A percentile compares a stretch with the other conserved stretches of the same genome.
These are phyloP conservation scores for Xenopus petersii DNA, from an alignment of 2,797 vertebrate species.

Conservation along the genomic window DNA sequence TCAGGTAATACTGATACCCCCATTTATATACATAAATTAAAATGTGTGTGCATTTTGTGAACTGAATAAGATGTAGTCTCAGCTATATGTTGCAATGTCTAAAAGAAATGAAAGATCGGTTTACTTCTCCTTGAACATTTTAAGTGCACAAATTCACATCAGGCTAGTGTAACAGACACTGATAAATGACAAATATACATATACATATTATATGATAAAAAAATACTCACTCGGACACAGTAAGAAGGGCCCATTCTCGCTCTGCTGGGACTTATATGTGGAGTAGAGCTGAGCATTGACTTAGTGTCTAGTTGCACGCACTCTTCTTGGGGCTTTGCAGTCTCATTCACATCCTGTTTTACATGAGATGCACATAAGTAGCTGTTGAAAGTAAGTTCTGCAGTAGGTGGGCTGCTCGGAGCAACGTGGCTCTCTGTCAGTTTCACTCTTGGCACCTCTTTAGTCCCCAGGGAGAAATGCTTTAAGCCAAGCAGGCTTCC, in stretches of 20 bases:
- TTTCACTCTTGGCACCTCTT: constrained; percentile 67
- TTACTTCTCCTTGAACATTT: too few species aligned
- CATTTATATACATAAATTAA: too few species aligned
- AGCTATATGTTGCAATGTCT: too few species aligned
- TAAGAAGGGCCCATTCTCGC: constrained; percentile 63
- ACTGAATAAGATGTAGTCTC: too few species aligned
- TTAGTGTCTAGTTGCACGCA: constrained; percentile 30
- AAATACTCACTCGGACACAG: constrained; percentile 67
- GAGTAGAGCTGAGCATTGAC: constrained; percentile 33
- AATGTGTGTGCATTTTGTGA: too few species aligned
- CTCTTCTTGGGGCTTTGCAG: constrained; percentile 1
- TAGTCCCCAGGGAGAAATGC: constrained; percentile 69
- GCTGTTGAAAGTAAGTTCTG: constrained; percentile 55
- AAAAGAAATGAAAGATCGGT: too few species aligned
- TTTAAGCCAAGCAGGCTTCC: constrained; percentile 67
- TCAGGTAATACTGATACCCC: too few species aligned
- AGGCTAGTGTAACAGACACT: not conserved
- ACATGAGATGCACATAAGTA: constrained; percentile 56
- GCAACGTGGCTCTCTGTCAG: constrained; percentile 58
- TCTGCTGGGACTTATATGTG: constrained; percentile 48
- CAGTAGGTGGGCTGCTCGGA: constrained; percentile 58
- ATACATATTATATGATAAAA: too few species aligned
- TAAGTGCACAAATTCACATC: too few species aligned
- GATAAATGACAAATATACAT: not conserved
- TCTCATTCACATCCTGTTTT: constrained; percentile 45